Evolutionary conservation across 1,140 invertebrate species (phyloP), one percentile per base, ranked within the genome.

Genomic region (Plutomurus gul): DNA sequence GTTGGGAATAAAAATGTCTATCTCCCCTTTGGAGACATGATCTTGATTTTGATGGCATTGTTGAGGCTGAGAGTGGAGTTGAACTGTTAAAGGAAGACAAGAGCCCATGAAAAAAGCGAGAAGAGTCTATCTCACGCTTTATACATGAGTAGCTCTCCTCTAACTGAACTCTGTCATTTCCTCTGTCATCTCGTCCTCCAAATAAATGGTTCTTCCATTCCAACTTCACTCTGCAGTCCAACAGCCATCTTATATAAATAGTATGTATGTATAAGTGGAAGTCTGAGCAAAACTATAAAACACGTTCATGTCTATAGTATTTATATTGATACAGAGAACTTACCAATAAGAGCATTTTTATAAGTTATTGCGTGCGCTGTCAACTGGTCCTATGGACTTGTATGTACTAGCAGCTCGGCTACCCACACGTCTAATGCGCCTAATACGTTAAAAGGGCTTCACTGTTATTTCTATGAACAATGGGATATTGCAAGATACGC

Each of bases 31-130:
- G 56, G 56, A 65, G 56, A 65, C 56, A 33, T 65, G 56, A 65
- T 65, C 56, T 65, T 65, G 56, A 65, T 65, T 65, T 65, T 65
- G 56, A 65, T 65, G 56, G 56, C 56, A 33, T 65, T 65, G 56
- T 65, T 65, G 56, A 65, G 56, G 30, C 56, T 65, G 56, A 65
- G 56, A 65, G 56, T 65, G 56, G 56, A 65, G 56, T 33, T 65
- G 56, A 65, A 65, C 30, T 65, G 56, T 65, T 65, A 65, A 25
- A 65, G 56, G 56, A 65, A 65, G 56, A 65, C 27, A 65, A 25
- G 36, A 65, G 56, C 30, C 27, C 27, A 65, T 22, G 51, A 33
- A 65, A 65, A 60, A 65, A 65, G 56, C 56, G 56, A 65, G 51
- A 60, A 60, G 51, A 60, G 56, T 65, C 56, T 65, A 65, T 65